phyloP scores from a whole-genome alignment of 2,888 invertebrate genomes.

The Listrodromus nycthemerus region DNA sequence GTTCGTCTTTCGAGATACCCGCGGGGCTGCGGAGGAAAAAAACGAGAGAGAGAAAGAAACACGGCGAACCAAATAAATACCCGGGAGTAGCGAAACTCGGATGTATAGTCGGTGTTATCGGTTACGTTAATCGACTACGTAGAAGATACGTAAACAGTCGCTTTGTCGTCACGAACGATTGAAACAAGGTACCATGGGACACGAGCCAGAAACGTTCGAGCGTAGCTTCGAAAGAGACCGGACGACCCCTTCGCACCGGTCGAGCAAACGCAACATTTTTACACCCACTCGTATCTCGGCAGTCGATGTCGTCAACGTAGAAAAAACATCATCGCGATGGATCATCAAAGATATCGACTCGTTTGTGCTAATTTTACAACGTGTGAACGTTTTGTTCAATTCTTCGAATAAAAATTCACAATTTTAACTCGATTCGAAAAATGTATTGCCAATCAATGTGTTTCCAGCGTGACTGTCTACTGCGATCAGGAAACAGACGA shows the following conservation, averaged over 20 bases:
- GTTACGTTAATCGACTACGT: not conserved
- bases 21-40: not conserved
- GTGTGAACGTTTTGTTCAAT: too few species aligned
- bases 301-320: too few species aligned
- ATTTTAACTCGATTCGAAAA: too few species aligned
- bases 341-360: too few species aligned
- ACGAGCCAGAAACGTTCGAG: not conserved
- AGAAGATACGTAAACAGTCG: not conserved
- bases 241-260: not conserved
- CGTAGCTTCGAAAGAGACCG: not conserved
- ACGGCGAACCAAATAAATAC: not conserved
- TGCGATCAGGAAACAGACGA: too few species aligned
- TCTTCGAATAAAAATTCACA: too few species aligned
- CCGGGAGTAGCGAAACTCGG: not conserved
- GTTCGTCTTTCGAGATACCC: not conserved
- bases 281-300: too few species aligned
- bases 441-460: too few species aligned
- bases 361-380: too few species aligned
- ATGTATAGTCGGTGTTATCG: not conserved
- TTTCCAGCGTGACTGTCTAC: too few species aligned
- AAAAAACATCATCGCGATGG: too few species aligned
- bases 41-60: not conserved
- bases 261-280: not conserved
- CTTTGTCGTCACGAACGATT: not conserved
- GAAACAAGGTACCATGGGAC: not conserved